Base-by-base conservation (phyloP, 2,888 invertebrate genomes). In the Hirtodrosophila confusa region DNA sequence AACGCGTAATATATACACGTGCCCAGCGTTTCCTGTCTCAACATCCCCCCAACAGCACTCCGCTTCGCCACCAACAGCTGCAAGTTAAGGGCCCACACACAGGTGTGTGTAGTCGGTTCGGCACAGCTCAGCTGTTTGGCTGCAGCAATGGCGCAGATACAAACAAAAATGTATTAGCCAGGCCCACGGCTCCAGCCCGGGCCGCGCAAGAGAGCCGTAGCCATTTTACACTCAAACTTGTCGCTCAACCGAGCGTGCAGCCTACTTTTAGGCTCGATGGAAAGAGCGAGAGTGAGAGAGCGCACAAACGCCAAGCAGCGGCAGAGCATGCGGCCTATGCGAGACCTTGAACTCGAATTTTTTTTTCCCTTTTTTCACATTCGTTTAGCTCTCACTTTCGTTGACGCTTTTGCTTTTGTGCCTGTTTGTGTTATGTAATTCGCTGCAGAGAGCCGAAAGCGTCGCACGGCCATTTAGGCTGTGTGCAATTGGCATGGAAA, bases 341-440 rank as follows among this genome's bases (percentile, higher is more conserved):
- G 58, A 72, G 88, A 89, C 90, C 90, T 90, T 90, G 91, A 91
- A 90, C 91, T 90, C 86, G 78, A 90, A 87, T 51, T 56, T 69
- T 72, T 69, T 73, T 41, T 60, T 35, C 36, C 9, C 54, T 40
- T 44, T 70, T 48, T n/a, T n/a, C 36, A n/a, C 33, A 27, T 43
- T 35, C 39, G 49, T 36, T 67, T 41, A 27, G 23, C 24, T 57
- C 41, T 54, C 17, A 39, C 37, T 43, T 39, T 61, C 47, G 31
- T 64, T 60, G 31, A n/a, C 27, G 41, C 61, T 64, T 80, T 77
- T 74, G 55, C 72, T 78, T 64, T 64, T 62, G 63, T 45, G 58
- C 12, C 47, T 65, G 56, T 37, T 55, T 72, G 23, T 48, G 60
- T 84, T 84, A 84, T 84, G 83, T 84, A 84, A 83, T 71, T 51